Evolutionary conservation across 2,113 vertebrate species (phyloP), one percentile per base, ranked within the genome.

Genomic region (Pedetes capensis): DNA sequence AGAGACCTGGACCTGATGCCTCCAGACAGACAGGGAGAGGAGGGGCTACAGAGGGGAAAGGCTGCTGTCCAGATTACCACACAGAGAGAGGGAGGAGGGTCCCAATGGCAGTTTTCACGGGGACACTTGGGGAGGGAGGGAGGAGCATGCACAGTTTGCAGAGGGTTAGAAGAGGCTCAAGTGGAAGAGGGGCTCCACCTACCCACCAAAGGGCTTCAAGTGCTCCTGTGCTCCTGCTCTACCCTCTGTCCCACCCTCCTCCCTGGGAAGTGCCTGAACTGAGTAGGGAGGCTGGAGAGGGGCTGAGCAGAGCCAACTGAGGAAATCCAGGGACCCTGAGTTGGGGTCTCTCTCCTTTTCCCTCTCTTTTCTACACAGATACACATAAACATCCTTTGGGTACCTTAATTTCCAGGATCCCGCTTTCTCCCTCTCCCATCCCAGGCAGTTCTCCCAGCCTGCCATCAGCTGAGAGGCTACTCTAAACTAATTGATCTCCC

Each of bases 401-500:
- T 82, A 17, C 82, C 51, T 71, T 42, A 29, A 32, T 74, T 75
- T 86, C 51, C 49, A 29, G 51, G 86, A 51, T 74, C 49, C 16
- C 32, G 37, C 71, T 8, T 47, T 82, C 64, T 53, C 53, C 57
- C 22, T 11, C 68, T 34, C 49, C 51, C 27, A 42, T 72, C 68
- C 63, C 59, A 49, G 79, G 42, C n/a, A 34, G 42, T 81, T 68
- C 53, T 89, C 75, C 71, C 66, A 69, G 94, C 64, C 61, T 79
- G 57, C 94, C 20, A 53, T 95, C 87, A 81, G 95, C 94, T 95
- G 88, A 96, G 93, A 92, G 94, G 96, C 95, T 95, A 47, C 95
- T 91, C 72, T 20, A 55, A 94, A 84, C 94, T 96, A 96, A 97
- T 97, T 96, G 97, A 96, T 96, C 96, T 96, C 63, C 18, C 2